Conservation (phyloP, 2,888 invertebrate species). For the Synergus umbraculus region DNA sequence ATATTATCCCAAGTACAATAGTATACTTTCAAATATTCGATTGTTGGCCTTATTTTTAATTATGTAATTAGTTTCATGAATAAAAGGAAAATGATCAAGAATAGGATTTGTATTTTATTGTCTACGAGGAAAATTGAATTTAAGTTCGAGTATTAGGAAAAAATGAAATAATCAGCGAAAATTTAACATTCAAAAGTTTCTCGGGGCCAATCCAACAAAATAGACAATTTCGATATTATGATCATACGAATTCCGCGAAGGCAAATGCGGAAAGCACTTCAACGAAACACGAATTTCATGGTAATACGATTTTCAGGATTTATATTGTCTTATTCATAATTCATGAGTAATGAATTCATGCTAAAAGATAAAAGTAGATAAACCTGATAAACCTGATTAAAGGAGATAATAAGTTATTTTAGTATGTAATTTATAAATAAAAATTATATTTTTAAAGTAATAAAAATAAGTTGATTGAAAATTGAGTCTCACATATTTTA, state of each 20-base stretch:
- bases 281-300: slow-evolving; percentile 10
- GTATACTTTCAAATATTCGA: neutral
- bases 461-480: neutral
- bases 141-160: neutral
- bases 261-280: slow-evolving; percentile 25
- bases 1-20: neutral
- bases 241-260: slow-evolving; percentile 14
- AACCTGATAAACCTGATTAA: neutral
- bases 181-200: slow-evolving; percentile 7
- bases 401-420: neutral
- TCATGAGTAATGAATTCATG: neutral
- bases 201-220: neutral
- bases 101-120: neutral
- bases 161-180: neutral
- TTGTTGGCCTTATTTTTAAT: neutral
- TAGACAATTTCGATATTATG: slow-evolving; percentile 8
- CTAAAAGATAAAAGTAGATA: neutral
- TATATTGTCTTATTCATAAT: slow-evolving; percentile 8
- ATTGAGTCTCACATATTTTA: neutral
- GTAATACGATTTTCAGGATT: slow-evolving; percentile 1
- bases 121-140: neutral
- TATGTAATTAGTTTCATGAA: too few relatives aligned
- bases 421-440: neutral
- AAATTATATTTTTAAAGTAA: neutral
- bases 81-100: too few relatives aligned